Evolutionary conservation across 1,140 invertebrate genomes (phyloP).

Genomic region (Pseudomyrmex pallidus): DNA sequence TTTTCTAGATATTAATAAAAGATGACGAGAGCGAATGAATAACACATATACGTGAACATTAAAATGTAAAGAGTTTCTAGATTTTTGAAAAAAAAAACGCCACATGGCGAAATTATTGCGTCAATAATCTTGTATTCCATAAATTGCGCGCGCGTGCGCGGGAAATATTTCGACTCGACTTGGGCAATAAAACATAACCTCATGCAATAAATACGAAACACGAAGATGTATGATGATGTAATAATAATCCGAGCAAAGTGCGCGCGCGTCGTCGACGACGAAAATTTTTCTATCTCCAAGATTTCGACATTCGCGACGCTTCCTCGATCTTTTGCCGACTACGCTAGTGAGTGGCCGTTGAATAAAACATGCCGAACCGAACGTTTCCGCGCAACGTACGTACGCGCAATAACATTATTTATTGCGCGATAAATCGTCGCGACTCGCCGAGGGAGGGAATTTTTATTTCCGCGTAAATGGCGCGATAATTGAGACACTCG

Average conservation of each 20-base stretch:
- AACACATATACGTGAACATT: not conserved
- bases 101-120: not conserved
- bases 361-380: constrained; percentile 48
- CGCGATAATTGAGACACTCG: constrained; percentile 46
- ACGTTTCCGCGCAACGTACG: constrained; percentile 35
- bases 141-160: not conserved
- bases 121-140: not conserved
- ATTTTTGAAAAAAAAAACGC: too few species aligned
- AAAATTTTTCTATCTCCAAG: constrained; percentile 14
- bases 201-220: not conserved
- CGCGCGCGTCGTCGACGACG: not conserved
- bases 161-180: not conserved
- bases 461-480: not conserved
- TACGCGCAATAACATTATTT: constrained; percentile 36
- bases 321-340: constrained; percentile 39
- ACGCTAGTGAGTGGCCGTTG: constrained; percentile 26
- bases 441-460: not conserved
- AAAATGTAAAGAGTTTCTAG: not conserved
- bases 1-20: not conserved
- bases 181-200: constrained; percentile 6
- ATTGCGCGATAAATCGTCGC: constrained; percentile 14
- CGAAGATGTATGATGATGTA: constrained; percentile 17
- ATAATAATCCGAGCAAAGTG: constrained; percentile 12
- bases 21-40: not conserved
- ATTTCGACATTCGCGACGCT: constrained; percentile 41